Base-by-base conservation (phyloP, 2,797 vertebrate genomes). In the Sternotherus odoratus region DNA sequence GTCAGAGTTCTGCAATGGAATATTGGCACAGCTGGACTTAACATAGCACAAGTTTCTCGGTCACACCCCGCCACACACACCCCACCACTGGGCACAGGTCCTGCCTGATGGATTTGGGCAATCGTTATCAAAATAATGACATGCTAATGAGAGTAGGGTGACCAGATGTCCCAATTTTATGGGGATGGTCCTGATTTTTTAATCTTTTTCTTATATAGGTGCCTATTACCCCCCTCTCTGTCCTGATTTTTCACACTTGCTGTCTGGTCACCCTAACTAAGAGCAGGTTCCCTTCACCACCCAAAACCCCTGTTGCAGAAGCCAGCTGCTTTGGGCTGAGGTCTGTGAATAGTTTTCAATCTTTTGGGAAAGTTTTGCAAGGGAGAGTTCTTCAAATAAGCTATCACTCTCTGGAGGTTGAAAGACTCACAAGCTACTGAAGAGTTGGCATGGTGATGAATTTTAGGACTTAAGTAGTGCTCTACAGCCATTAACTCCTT, bases 251-350 rank as follows among this genome's bases (percentile, higher is more conserved):
- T 43, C 43, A 43, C 43, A 43, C 43, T 5, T 43, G 43, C 43
- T 43, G 5, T 43, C 43, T 43, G 43, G 43, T 43, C 43, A 43
- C 43, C 43, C 43, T 43, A 43, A 43, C 43, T 91, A 49, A 63
- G 49, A 85, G 10, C n/a, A 77, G 82, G 17, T 36, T 5, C 4
- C 4, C n/a, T 66, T 77, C 79, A 72, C 72, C 77, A 50, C n/a
- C 79, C 2, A 86, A 78, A 80, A 3, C 46, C 88, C 57, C 82
- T 84, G 81, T 81, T 50, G 21, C 30, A 87, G 91, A 91, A 92
- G 19, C 26, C 49, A 79, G 77, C 60, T 79, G 78, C 5, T 80
- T 57, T 60, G 13, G 33, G 28, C 57, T 13, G 28, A 60, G 1
- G 13, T 30, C 87, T 87, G 21, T 6, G 2, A 50, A 3, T n/a